These are phyloP conservation scores for Dendroctonus valens DNA, from an alignment of 1,140 invertebrate species.

Conservation along the genomic window DNA sequence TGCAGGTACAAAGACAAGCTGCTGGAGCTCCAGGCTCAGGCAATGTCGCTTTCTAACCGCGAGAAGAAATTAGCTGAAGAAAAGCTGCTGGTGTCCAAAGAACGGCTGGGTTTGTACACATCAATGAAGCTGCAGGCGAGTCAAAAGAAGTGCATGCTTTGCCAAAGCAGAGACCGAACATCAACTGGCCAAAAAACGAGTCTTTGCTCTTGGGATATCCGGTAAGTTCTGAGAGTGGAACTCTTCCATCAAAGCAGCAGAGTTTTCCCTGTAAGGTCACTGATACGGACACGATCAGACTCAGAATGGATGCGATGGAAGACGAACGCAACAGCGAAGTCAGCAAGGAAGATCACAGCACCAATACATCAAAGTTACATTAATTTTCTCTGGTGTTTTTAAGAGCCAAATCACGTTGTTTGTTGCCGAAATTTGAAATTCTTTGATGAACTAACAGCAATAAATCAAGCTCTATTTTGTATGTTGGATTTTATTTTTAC, in stretches of 20 bases:
- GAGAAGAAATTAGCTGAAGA: conserved; percentile 49
- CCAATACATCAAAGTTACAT: too few species aligned
- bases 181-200: not conserved
- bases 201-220: too few species aligned
- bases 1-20: conserved; percentile 44
- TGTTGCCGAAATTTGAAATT: too few species aligned
- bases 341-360: conserved; percentile 22
- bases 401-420: not conserved
- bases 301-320: conserved; percentile 21
- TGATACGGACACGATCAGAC: conserved; percentile 14
- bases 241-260: not conserved
- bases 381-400: not conserved
- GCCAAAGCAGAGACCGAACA: conserved; percentile 27
- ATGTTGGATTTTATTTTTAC: too few species aligned
- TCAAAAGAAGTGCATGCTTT: conserved; percentile 35
- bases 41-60: conserved; percentile 36
- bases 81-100: conserved; percentile 45
- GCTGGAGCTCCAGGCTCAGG: conserved; percentile 42
- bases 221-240: too few species aligned
- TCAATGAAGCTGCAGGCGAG: conserved; percentile 21
- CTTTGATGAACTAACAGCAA: too few species aligned
- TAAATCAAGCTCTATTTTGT: too few species aligned
- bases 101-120: conserved; percentile 40
- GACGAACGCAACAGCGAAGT: conserved; percentile 31
- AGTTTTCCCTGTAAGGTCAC: conserved; percentile 3